Evolutionary conservation across 2,888 invertebrate species (phyloP), one percentile per base, ranked within the genome.

Genomic region (Priapulus caudatus): DNA sequence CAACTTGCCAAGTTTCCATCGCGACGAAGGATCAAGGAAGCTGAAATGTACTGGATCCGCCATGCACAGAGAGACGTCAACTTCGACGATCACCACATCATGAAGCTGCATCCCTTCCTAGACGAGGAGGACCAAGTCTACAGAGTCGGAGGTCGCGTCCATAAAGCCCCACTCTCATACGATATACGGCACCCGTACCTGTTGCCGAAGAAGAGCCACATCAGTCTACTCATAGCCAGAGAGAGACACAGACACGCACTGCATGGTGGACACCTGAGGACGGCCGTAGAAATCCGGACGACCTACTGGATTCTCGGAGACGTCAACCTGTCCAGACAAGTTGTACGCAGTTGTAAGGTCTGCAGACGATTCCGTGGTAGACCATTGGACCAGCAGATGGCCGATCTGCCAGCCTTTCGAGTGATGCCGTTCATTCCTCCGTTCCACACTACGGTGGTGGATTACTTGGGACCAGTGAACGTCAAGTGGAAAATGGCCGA

Each of bases 231-330:
- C n/a, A n/a, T n/a, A n/a, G n/a, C n/a, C n/a, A n/a, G n/a, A n/a
- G n/a, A n/a, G n/a, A n/a, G n/a, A n/a, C n/a, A n/a, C n/a, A n/a
- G n/a, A n/a, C n/a, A n/a, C n/a, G n/a, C n/a, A n/a, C n/a, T n/a
- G n/a, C n/a, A n/a, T n/a, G n/a, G n/a, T n/a, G n/a, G n/a, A 46
- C 45, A 50, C n/a, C 43, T 50, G 4, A 23, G 50, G n/a, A 50
- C 50, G 5, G 50, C 20, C n/a, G 19, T 23, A 2, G 50, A 50
- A 48, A 46, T 50, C 15, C 43, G 50, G 3, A 50, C 19, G 50
- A 46, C n/a, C 3, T 50, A 50, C 20, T 50, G 50, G 48, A 50
- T 50, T n/a, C 20, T 50, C 18, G 50, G 50, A 10, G 50, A 50
- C 50, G 45, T 46, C 47, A 18, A 46, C 10, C 3, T 50, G 10